Conservation (phyloP, 2,888 invertebrate genomes). For the Harpalus rubripes region DNA sequence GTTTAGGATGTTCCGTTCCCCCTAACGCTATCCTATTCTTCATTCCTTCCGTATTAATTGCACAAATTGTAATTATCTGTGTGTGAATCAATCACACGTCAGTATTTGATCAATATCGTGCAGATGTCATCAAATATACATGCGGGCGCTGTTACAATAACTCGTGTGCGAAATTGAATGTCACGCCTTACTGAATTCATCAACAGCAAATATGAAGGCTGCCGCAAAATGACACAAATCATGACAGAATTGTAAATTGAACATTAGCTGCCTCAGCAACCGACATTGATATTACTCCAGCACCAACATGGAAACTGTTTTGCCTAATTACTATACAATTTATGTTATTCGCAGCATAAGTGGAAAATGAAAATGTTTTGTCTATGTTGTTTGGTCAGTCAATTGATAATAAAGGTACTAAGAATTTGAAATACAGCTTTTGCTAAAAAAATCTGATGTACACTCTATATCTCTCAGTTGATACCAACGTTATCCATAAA, state of each 20-base stretch:
- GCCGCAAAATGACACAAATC: slow-evolving; percentile 12
- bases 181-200: slow-evolving; percentile 23
- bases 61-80: slow-evolving; percentile 21
- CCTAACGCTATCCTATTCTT: background rate
- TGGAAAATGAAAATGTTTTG: too few species aligned
- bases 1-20: slow-evolving; percentile 9
- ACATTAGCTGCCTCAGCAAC: background rate
- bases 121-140: slow-evolving; percentile 44
- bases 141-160: slow-evolving; percentile 22
- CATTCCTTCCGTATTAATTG: slow-evolving; percentile 19
- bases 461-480: too few species aligned
- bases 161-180: slow-evolving; percentile 23
- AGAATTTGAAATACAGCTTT: too few species aligned
- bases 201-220: background rate
- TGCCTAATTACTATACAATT: too few species aligned
- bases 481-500: too few species aligned
- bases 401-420: too few species aligned
- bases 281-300: too few species aligned
- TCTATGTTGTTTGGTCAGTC: too few species aligned
- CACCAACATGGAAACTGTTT: too few species aligned
- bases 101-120: slow-evolving; percentile 36
- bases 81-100: slow-evolving; percentile 5
- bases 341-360: too few species aligned
- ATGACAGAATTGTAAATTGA: background rate
- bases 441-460: too few species aligned